Base-by-base conservation (phyloP, 64 coral and sea anemone genomes). In the Pocillopora damicornis region DNA sequence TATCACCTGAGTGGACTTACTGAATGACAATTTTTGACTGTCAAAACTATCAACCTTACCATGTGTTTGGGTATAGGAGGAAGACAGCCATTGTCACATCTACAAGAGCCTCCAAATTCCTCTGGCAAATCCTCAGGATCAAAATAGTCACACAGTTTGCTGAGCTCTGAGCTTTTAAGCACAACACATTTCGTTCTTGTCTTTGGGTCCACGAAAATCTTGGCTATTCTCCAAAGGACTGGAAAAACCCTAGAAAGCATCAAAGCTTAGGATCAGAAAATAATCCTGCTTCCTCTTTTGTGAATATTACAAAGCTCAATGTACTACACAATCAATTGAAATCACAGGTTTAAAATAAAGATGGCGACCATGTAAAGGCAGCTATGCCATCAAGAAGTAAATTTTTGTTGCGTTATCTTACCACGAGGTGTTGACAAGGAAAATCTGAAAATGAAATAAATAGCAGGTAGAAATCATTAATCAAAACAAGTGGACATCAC, bases 341-440 rank as follows among this genome's bases (percentile, higher is more conserved):
- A 30, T 30, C 30, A 30, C 30, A 30, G 30, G 30, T 30, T 30
- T 30, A 30, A 30, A 30, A 30, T 30, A 30, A 30, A 30, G 30
- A 30, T 30, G 30, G 30, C 30, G 30, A 30, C 30, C 30, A 30
- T 30, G 30, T 30, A 30, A 30, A 30, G 30, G 30, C 30, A 30
- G 30, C 30, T 30, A 30, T 30, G 30, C 30, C 30, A 30, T 30
- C 30, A 30, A 30, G 30, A 30, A 30, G 30, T 30, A 30, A 30
- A 30, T 30, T 30, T 30, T 30, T 30, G 30, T 30, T 30, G 26
- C 18, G 61, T 26, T 37, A 18, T 90, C 96, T 94, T 92, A 98
- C 96, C 96, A 98, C 20, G 96, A 87, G 42, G 96, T 98, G 88
- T 98, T 98, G 76, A 98, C 83, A 87, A 98, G 89, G 88, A 98